A percentile compares a stretch with the other conserved stretches of the same genome.
phyloP scores from a whole-genome alignment of 2,797 vertebrate species.

The Rhinogobio ventralis region DNA sequence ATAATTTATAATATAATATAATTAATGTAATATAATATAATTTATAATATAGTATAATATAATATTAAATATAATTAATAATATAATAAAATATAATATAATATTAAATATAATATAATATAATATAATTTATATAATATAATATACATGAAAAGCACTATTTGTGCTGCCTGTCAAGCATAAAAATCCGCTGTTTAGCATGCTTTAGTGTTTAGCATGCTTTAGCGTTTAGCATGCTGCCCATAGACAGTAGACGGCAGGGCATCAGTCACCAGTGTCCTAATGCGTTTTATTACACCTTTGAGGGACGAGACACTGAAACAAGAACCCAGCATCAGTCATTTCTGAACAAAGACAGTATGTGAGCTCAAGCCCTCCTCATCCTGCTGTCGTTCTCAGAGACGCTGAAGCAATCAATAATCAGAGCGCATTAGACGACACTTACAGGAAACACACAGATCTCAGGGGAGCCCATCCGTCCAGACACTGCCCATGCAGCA shows the following conservation, averaged over 20 bases:
- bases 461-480: background rate
- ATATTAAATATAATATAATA: too few species aligned
- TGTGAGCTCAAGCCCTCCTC: background rate
- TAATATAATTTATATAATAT: too few species aligned
- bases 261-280: background rate
- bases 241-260: background rate
- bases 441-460: constrained; percentile 32
- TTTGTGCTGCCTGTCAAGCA: background rate
- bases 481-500: background rate
- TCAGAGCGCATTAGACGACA: constrained; percentile 7
- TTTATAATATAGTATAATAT: too few species aligned
- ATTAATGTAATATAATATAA: too few species aligned
- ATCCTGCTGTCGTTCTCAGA: background rate
- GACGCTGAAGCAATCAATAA: constrained; percentile 42
- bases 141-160: background rate
- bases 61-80: too few species aligned
- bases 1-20: too few species aligned
- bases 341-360: background rate
- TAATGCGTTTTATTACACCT: background rate
- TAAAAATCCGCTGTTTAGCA: too few species aligned
- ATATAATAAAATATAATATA: too few species aligned
- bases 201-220: background rate
- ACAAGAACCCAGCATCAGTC: background rate
- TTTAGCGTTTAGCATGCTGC: background rate
- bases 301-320: background rate